Conservation (phyloP, 2,113 vertebrate genomes). For the Mormyrus lacerda region DNA sequence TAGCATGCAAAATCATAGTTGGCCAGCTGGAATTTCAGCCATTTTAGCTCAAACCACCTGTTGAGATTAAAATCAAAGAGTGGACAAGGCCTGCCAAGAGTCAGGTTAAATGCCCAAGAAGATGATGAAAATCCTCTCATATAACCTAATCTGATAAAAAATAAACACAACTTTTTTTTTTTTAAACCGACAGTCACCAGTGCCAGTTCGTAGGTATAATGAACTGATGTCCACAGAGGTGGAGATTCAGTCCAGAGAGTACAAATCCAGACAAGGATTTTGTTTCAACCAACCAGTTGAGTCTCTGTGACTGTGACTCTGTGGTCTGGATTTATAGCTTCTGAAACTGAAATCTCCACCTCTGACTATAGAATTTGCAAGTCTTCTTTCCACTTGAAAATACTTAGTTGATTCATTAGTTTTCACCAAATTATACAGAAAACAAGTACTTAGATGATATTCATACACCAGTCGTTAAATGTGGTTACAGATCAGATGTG, state of each 20-base stretch:
- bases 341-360: no score
- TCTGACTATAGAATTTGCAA: neutral
- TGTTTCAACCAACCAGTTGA: no score
- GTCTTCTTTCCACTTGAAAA: neutral
- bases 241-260: no score
- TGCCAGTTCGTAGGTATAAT: neutral
- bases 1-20: conserved; percentile 12
- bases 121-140: neutral
- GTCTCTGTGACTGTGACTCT: no score
- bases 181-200: neutral
- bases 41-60: conserved; percentile 17
- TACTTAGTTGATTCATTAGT: neutral
- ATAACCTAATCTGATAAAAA: neutral
- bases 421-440: neutral
- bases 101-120: neutral
- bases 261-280: no score
- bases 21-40: neutral
- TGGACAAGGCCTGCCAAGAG: neutral
- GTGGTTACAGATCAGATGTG: neutral
- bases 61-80: neutral
- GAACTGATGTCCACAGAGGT: neutral
- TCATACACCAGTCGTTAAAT: neutral
- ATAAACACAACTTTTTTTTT: neutral
- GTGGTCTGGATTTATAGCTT: no score
- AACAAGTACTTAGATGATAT: neutral